These are phyloP conservation scores for Urocolius indicus DNA, from an alignment of 2,113 vertebrate species.

Conservation along the genomic window DNA sequence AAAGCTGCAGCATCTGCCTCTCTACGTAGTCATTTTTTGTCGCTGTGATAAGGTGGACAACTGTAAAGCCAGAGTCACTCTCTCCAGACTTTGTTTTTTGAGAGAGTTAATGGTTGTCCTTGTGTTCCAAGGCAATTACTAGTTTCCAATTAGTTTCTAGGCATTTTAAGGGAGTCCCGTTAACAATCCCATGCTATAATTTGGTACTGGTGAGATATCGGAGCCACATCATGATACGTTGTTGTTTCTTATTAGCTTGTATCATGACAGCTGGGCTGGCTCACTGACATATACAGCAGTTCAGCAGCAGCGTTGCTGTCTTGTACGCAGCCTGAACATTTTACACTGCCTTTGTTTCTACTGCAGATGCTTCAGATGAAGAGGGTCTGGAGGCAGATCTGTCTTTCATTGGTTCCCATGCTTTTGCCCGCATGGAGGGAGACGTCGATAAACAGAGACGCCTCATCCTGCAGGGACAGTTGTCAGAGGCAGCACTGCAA, in stretches of 20 bases:
- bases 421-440: conserved; percentile 96
- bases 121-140: not conserved
- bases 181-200: not conserved
- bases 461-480: conserved; percentile 92
- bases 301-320: not conserved
- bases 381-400: conserved; percentile 88
- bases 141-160: not conserved
- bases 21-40: not conserved
- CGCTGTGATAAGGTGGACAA: not conserved
- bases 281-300: not conserved
- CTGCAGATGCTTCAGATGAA: conserved; percentile 87
- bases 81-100: not conserved
- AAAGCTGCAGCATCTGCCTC: not conserved
- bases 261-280: not conserved
- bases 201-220: not conserved
- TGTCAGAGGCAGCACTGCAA: conserved; percentile 90
- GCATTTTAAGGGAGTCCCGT: not conserved
- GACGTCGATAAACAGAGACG: conserved; percentile 96
- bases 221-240: accelerated
- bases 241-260: not conserved
- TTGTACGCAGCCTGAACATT: not conserved
- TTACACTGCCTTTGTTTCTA: conserved; percentile 11
- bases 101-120: not conserved
- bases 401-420: conserved; percentile 92
- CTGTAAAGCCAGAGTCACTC: not conserved